A percentile compares a stretch with the other conserved stretches of the same genome.
phyloP scores from a whole-genome alignment of 2,113 vertebrate genomes.

The Scortum barcoo region DNA sequence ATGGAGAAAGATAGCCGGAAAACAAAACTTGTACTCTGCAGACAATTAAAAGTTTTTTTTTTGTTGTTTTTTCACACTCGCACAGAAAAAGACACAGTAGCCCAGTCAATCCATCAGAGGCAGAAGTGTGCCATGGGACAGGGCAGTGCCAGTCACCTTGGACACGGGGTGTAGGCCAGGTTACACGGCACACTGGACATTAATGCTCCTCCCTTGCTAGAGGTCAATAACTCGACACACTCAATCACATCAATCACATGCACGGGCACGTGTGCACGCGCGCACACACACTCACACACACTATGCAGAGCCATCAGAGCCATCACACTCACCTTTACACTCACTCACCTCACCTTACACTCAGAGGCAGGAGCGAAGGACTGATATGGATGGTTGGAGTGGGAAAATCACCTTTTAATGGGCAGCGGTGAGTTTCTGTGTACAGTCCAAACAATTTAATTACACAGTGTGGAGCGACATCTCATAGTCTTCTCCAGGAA shows the following conservation, averaged over 20 bases:
- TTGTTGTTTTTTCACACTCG: not conserved
- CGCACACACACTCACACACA: slow-evolving; percentile 1
- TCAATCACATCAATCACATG: slow-evolving; percentile 73
- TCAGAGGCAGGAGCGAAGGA: slow-evolving; percentile 20
- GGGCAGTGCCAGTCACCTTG: slow-evolving; percentile 80
- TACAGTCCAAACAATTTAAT: slow-evolving; percentile 58
- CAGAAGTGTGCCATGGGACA: slow-evolving; percentile 64
- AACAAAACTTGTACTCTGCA: slow-evolving; percentile 46
- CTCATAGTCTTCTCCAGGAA: slow-evolving; percentile 27
- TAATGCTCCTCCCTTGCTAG: slow-evolving; percentile 74
- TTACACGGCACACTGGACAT: slow-evolving; percentile 78
- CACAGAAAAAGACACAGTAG: slow-evolving; percentile 25
- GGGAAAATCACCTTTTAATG: slow-evolving; percentile 65
- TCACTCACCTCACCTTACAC: slow-evolving; percentile 52
- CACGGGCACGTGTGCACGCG: slow-evolving; percentile 21
- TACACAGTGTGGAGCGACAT: slow-evolving; percentile 20
- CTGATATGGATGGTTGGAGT: slow-evolving; percentile 41
- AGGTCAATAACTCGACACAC: slow-evolving; percentile 76
- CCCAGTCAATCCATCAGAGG: slow-evolving; percentile 77
- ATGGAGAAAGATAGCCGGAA: slow-evolving; percentile 36
- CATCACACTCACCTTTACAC: slow-evolving; percentile 53
- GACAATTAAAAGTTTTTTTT: slow-evolving; percentile 56
- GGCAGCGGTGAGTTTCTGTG: slow-evolving; percentile 39
- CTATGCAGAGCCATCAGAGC: slow-evolving; percentile 2
- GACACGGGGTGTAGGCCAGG: slow-evolving; percentile 68